Evolutionary conservation across 2,797 vertebrate species (phyloP).

Genomic region (Tinamus major): DNA sequence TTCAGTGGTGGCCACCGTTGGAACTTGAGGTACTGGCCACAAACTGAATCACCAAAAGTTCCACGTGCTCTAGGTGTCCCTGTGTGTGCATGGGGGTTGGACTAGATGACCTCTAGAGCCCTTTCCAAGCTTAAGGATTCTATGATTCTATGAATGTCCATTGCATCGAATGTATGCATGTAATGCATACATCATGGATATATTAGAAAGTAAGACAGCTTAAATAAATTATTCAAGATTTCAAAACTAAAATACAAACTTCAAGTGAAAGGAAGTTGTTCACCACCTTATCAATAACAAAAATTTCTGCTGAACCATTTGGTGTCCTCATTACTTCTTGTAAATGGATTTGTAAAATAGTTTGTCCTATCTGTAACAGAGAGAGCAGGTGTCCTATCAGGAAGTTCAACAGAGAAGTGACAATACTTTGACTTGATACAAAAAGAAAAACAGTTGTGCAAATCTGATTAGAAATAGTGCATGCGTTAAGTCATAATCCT

Average conservation of each 20-base stretch:
- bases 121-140: no score
- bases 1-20: no score
- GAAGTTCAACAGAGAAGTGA: background rate
- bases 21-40: no score
- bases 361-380: background rate
- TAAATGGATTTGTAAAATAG: background rate
- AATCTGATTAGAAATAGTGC: slow-evolving; percentile 37
- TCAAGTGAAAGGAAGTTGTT: background rate
- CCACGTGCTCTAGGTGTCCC: no score
- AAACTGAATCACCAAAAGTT: no score
- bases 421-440: background rate
- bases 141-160: no score
- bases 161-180: no score
- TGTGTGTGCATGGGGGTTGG: no score
- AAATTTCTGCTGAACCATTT: background rate
- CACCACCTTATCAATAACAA: background rate
- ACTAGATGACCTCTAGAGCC: no score
- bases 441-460: slow-evolving; percentile 8
- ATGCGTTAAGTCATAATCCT: slow-evolving; percentile 43
- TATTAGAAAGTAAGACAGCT: background rate
- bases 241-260: background rate
- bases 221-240: background rate
- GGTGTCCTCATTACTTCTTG: background rate
- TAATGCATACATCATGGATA: background rate
- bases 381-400: background rate